Percentiles rank a stretch among this genome's conserved stretches.
Conservation (phyloP, 2,888 invertebrate species). For the Poecilobothrus nobilitatus region DNA sequence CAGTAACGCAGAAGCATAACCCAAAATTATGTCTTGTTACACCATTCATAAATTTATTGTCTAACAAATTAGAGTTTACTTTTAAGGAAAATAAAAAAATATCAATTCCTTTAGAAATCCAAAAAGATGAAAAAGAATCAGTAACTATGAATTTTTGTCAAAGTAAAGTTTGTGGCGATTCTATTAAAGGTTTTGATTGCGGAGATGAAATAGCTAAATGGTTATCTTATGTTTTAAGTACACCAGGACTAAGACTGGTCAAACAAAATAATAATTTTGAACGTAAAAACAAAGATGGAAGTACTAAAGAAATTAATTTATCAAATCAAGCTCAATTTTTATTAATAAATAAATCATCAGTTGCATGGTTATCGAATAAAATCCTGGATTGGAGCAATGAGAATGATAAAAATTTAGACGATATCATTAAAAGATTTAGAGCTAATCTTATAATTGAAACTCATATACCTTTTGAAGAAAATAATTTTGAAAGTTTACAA, state of each 20-base stretch:
- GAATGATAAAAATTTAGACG: conserved; percentile 48
- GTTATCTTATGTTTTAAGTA: conserved; percentile 64
- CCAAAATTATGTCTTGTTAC: conserved; percentile 67
- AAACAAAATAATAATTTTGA: conserved; percentile 48
- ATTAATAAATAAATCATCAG: conserved; percentile 68
- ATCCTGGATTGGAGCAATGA: conserved; percentile 43
- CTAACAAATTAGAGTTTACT: conserved; percentile 48
- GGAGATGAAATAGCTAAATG: conserved; percentile 73
- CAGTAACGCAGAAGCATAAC: conserved; percentile 80
- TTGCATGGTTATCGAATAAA: conserved; percentile 58
- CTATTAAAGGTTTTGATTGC: conserved; percentile 72
- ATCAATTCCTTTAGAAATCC: conserved; percentile 47
- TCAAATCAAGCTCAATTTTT: conserved; percentile 82
- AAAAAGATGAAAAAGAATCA: conserved; percentile 19
- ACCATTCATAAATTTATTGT: conserved; percentile 59
- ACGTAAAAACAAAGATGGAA: conserved; percentile 30
- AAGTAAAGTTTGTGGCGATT: conserved; percentile 79
- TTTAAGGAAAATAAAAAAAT: conserved; percentile 57
- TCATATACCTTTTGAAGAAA: conserved; percentile 66
- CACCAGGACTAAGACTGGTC: conserved; percentile 60
- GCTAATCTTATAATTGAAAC: conserved; percentile 82
- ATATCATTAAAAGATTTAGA: conserved; percentile 70
- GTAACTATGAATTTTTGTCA: conserved; percentile 50
- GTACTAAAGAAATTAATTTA: conserved; percentile 49
- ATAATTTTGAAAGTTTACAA: conserved; percentile 54